phyloP scores from a whole-genome alignment of 53 echinoderm and acorn worm species.

The Stichopus horrens region DNA sequence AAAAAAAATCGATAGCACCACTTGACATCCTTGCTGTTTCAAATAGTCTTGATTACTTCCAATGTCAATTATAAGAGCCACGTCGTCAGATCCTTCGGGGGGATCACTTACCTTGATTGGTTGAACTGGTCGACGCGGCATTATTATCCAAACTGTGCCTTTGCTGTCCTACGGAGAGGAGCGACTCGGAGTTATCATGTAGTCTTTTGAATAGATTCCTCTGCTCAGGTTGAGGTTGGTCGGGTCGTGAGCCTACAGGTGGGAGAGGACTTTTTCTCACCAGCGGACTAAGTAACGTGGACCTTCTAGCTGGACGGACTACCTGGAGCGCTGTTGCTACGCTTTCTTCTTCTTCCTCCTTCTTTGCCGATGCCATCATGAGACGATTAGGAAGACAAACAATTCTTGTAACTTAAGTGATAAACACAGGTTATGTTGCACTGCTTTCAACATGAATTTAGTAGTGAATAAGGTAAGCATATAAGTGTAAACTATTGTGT shows the following conservation, averaged over 20 bases:
- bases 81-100: neutral
- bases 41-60: no score
- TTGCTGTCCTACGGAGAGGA: neutral
- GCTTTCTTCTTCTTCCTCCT: neutral
- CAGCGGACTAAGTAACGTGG: slow-evolving; percentile 4
- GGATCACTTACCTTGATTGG: neutral
- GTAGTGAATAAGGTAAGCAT: neutral
- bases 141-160: neutral
- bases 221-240: neutral
- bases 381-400: neutral
- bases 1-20: no score
- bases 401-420: neutral
- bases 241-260: slow-evolving; percentile 2
- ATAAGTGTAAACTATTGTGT: neutral
- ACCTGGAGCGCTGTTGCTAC: slow-evolving; percentile 6
- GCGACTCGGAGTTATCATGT: slow-evolving; percentile 18
- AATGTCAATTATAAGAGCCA: no score
- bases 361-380: neutral
- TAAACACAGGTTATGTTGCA: neutral
- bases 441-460: neutral
- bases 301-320: slow-evolving; percentile 14
- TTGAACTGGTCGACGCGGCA: neutral
- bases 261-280: slow-evolving; percentile 22
- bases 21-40: no score
- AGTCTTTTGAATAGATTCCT: slow-evolving; percentile 23